Evolutionary conservation across 2,113 vertebrate genomes (phyloP).

Genomic region (Notothenia coriiceps): DNA sequence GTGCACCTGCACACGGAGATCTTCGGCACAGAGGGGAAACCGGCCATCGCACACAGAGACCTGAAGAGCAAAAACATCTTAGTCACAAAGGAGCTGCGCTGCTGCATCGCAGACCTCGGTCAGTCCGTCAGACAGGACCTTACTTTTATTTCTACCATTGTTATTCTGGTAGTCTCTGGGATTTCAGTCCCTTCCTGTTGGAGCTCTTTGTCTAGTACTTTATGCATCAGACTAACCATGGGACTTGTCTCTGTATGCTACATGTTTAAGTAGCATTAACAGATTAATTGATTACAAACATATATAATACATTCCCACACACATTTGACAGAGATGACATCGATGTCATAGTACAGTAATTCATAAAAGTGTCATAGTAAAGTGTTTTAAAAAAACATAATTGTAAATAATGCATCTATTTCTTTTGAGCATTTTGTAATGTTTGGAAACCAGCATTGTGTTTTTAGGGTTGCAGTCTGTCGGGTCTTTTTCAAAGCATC

Average conservation of each 20-base stretch:
- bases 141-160: not conserved
- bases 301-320: too few species aligned
- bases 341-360: too few species aligned
- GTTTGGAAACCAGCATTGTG: not conserved
- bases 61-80: conserved; percentile 89
- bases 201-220: not conserved
- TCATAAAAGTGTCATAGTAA: too few species aligned
- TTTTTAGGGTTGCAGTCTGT: too few species aligned
- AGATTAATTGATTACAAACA: too few species aligned
- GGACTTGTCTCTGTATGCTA: too few species aligned
- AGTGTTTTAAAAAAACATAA: too few species aligned
- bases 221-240: not conserved
- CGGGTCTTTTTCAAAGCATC: not conserved
- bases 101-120: conserved; percentile 89
- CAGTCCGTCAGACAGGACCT: conserved; percentile 19
- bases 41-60: conserved; percentile 87
- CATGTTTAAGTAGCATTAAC: not conserved
- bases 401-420: not conserved
- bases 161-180: too few species aligned
- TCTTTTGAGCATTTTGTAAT: not conserved
- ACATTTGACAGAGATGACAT: not conserved
- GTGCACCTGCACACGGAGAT: conserved; percentile 88
- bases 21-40: conserved; percentile 87
- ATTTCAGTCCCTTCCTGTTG: not conserved
- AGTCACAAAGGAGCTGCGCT: conserved; percentile 86